These are phyloP conservation scores for Sepiola atlantica DNA, from an alignment of 2,888 invertebrate genomes.

Conservation along the genomic window DNA sequence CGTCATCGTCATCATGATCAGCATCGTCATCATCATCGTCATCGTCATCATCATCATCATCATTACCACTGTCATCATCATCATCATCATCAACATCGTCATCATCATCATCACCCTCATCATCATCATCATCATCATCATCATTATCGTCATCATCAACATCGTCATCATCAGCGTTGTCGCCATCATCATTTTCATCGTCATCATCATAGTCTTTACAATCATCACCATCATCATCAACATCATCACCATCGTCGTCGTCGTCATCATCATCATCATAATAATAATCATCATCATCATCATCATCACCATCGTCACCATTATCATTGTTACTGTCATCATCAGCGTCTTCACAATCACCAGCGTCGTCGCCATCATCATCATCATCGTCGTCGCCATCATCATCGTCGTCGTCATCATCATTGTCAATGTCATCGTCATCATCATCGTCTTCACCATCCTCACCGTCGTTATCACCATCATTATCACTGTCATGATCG, in stretches of 20 bases:
- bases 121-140: constrained; percentile 33
- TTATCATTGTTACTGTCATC: background rate
- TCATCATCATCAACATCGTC: background rate
- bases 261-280: background rate
- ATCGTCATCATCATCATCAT: background rate
- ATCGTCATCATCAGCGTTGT: background rate
- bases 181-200: background rate
- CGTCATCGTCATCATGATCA: background rate
- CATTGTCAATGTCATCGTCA: no score
- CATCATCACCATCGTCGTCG: background rate
- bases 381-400: no score
- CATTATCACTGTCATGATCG: background rate
- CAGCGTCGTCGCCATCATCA: background rate
- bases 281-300: background rate
- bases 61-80: background rate
- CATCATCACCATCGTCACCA: background rate
- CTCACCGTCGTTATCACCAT: no score
- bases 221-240: background rate
- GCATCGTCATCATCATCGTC: background rate
- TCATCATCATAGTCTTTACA: background rate
- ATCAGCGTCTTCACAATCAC: background rate
- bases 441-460: no score
- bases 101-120: background rate
- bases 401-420: no score
- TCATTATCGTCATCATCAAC: background rate